Evolutionary conservation across 2,888 invertebrate genomes (phyloP), one percentile per base, ranked within the genome.

Genomic region (Leucozona laternaria): DNA sequence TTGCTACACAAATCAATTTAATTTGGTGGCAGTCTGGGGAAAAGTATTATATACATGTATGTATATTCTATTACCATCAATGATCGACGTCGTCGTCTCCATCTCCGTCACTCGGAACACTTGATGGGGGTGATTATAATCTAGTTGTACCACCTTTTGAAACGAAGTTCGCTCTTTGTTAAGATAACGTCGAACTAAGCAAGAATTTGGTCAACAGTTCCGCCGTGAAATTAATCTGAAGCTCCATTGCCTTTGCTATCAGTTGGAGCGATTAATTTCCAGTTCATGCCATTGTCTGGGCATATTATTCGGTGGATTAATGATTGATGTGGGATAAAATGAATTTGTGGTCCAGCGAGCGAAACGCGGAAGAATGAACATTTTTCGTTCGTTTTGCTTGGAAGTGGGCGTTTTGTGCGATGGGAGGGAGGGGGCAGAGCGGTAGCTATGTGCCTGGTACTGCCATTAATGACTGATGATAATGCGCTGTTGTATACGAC

Each of bases 311-410:
- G 25, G 66, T 68, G 40, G 68, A 85, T 81, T 45, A 34, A 71
- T 81, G 86, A 85, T 81, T 58, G 60, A 82, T 82, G 86, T 81
- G 85, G 86, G 82, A 82, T 77, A 78, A 81, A 86, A 81, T 71
- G 58, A 86, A 86, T 78, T 78, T 64, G 71, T 64, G 81, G 70
- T 78, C 73, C 81, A 81, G 71, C 13, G 48, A 64, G 31, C 72
- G 34, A 68, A 73, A 86, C 62, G 53, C 86, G 86, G 78, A 86
- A 86, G 70, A 81, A 68, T 55, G 64, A 62, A 64, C 17, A 17
- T 60, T 20, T 43, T 48, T 31, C 4, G 28, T 48, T 58, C 11
- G 34, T 22, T 48, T 48, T 50, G 11, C n/a, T 66, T 66, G 8
- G 3, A 48, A 73, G 81, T 86, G 70, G 85, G 85, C 81, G 85